These are phyloP conservation scores for Callorhinus ursinus DNA, from an alignment of 2,113 vertebrate species.

Conservation along the genomic window DNA sequence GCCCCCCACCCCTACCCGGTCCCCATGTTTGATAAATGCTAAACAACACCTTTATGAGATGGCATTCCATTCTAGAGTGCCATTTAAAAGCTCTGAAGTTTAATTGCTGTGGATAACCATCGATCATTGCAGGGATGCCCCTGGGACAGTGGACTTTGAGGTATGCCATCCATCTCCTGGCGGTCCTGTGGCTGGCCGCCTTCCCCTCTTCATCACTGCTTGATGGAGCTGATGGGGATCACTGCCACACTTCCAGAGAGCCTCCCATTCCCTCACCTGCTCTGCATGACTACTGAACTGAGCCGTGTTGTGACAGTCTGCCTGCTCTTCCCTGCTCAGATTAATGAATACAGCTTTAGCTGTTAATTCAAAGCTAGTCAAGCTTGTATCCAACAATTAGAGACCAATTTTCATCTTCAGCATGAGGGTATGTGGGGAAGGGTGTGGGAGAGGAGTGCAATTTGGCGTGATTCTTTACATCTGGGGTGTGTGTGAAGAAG, in stretches of 20 bases:
- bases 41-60: conserved; percentile 75
- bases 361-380: conserved; percentile 89
- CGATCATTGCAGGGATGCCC: conserved; percentile 48
- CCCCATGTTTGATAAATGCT: conserved; percentile 76
- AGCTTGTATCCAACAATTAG: conserved; percentile 88
- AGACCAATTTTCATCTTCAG: conserved; percentile 83
- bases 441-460: conserved; percentile 19
- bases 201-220: conserved; percentile 63
- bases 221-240: conserved; percentile 74
- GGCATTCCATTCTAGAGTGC: conserved; percentile 66
- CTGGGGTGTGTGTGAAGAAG: conserved; percentile 54
- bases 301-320: conserved; percentile 87
- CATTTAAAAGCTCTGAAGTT: conserved; percentile 77
- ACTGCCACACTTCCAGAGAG: conserved; percentile 73
- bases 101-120: conserved; percentile 80
- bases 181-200: conserved; percentile 51
- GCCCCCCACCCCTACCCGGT: background rate
- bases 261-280: conserved; percentile 79
- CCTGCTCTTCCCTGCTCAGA: conserved; percentile 83
- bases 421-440: conserved; percentile 28
- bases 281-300: conserved; percentile 86
- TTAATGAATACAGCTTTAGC: conserved; percentile 88
- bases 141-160: conserved; percentile 65
- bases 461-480: conserved; percentile 63
- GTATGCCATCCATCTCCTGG: conserved; percentile 62